Conservation (phyloP, 2,113 vertebrate genomes). For the Petrocephalus microphthalmus region DNA sequence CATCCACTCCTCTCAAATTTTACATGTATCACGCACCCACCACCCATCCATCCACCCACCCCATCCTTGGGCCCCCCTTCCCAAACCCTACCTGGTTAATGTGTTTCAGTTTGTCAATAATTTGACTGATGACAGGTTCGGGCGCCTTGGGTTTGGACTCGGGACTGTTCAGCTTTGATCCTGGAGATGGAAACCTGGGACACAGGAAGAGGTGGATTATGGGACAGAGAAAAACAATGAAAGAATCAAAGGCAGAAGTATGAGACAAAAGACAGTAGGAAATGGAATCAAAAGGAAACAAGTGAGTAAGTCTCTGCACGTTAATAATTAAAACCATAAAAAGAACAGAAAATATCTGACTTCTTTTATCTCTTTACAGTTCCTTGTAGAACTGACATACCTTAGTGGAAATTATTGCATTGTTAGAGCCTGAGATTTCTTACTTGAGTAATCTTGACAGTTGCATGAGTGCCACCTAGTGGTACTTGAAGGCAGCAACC, state of each 20-base stretch:
- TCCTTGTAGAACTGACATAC: background rate
- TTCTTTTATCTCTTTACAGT: background rate
- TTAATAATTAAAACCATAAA: background rate
- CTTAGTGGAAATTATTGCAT: background rate
- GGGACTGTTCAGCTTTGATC: constrained; percentile 49
- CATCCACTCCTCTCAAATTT: background rate
- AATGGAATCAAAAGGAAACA: background rate
- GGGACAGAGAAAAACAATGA: background rate
- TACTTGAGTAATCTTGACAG: background rate
- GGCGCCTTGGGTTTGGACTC: constrained; percentile 64
- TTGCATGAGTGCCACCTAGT: background rate
- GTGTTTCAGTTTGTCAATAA: constrained; percentile 76
- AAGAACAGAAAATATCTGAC: background rate
- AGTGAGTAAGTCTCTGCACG: background rate
- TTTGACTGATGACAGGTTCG: constrained; percentile 69
- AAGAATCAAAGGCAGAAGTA: background rate
- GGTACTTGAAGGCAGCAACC: background rate
- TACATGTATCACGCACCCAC: background rate
- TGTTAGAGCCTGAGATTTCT: background rate
- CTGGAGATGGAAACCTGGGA: background rate
- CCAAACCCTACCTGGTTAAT: constrained; percentile 65
- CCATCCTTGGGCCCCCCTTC: background rate
- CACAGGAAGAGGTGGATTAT: background rate
- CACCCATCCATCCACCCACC: background rate
- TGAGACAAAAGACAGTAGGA: background rate